Conservation (phyloP, 2,113 vertebrate genomes). For the Pseudopipra pipra region DNA sequence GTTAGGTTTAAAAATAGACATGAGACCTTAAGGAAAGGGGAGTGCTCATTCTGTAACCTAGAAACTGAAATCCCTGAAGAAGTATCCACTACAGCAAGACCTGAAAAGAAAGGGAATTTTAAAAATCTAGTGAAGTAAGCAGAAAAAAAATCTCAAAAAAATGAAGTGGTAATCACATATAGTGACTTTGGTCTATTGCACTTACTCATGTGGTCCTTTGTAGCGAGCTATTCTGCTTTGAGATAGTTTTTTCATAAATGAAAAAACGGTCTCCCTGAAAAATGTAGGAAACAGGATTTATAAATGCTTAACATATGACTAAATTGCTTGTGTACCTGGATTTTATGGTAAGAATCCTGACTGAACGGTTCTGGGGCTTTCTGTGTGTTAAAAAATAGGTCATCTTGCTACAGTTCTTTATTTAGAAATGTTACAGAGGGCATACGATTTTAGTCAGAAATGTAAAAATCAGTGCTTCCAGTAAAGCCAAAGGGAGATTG, state of each 20-base stretch:
- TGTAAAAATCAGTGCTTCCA: background rate
- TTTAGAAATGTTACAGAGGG: background rate
- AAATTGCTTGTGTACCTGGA: background rate
- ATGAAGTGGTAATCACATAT: background rate
- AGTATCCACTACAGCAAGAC: background rate
- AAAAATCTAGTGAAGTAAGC: background rate
- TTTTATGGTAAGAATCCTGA: background rate
- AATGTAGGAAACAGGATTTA: background rate
- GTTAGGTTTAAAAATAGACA: constrained; percentile 61
- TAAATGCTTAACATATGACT: background rate
- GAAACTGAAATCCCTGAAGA: constrained; percentile 60
- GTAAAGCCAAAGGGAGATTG: background rate
- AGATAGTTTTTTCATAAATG: background rate
- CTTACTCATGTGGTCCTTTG: background rate
- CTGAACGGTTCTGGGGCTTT: background rate
- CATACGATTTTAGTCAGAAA: background rate
- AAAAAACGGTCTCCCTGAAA: background rate
- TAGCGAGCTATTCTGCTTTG: background rate
- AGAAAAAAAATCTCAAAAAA: background rate
- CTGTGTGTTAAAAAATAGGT: background rate
- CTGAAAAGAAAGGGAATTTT: background rate
- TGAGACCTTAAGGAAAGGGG: constrained; percentile 33
- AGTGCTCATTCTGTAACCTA: constrained; percentile 57
- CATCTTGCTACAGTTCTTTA: background rate
- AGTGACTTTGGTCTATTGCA: background rate